Percentiles rank a stretch among this genome's conserved stretches.
Conservation (phyloP, 2,888 invertebrate species). For the Drosophila paranaensis region DNA sequence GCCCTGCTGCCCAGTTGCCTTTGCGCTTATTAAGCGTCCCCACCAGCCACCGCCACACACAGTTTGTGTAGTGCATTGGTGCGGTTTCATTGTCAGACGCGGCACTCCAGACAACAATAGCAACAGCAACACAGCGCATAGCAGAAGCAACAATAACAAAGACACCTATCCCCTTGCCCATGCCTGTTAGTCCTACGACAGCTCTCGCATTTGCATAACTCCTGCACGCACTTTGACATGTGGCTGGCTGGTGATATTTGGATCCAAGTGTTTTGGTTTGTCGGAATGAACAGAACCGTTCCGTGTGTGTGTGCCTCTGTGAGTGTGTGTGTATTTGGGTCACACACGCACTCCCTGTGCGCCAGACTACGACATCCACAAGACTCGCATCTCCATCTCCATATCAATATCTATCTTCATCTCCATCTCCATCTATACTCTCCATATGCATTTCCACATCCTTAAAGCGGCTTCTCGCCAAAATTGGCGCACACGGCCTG, state of each 20-base stretch:
- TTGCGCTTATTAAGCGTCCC: conserved; percentile 61
- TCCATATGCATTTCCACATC: conserved; percentile 30
- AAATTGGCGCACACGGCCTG: conserved; percentile 60
- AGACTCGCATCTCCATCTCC: conserved; percentile 9
- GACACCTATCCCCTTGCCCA: conserved; percentile 41
- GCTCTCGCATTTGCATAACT: conserved; percentile 73
- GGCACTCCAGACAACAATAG: conserved; percentile 47
- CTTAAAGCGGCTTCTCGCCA: conserved; percentile 34
- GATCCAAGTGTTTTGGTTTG: conserved; percentile 65
- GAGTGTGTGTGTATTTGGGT: conserved; percentile 67
- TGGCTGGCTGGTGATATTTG: conserved; percentile 59
- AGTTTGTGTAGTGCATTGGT: conserved; percentile 50
- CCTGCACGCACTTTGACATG: conserved; percentile 77
- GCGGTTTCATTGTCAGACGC: conserved; percentile 54
- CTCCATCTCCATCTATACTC: conserved; percentile 17
- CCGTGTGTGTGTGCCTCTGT: conserved; percentile 27
- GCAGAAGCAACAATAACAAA: conserved; percentile 26
- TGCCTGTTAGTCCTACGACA: conserved; percentile 38
- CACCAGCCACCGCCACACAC: conserved; percentile 1
- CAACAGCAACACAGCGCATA: conserved; percentile 16
- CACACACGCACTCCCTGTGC: conserved; percentile 51
- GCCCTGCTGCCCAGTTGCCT: conserved; percentile 47
- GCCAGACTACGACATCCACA: conserved; percentile 47
- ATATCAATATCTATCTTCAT: neutral
- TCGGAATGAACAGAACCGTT: conserved; percentile 66